A percentile compares a stretch with the other conserved stretches of the same genome.
Conservation (phyloP, 2,113 vertebrate species). For the Podarcis muralis region DNA sequence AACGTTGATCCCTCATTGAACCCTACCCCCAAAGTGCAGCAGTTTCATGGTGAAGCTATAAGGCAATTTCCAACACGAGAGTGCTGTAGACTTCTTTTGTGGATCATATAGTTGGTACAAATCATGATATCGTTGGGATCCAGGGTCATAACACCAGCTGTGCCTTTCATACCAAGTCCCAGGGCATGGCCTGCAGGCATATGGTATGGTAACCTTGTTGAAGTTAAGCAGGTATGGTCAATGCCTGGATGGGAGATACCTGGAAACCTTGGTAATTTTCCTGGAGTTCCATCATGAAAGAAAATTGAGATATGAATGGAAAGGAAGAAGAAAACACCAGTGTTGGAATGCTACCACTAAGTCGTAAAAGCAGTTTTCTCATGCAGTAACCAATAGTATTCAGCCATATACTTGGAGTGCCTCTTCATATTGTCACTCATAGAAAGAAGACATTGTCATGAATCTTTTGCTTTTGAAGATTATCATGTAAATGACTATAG, state of each 20-base stretch:
- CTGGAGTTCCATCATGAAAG: background rate
- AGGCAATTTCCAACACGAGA: background rate
- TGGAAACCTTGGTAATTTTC: background rate
- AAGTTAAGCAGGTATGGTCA: background rate
- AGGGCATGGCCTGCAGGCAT: background rate
- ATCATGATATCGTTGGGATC: background rate
- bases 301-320: background rate
- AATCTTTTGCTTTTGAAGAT: slow-evolving; percentile 69
- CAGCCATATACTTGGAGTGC: slow-evolving; percentile 38
- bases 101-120: background rate
- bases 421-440: slow-evolving; percentile 67
- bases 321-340: background rate
- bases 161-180: background rate
- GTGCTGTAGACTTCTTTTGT: background rate
- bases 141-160: background rate
- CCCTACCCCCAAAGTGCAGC: background rate
- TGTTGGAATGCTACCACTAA: background rate
- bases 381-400: background rate
- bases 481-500: slow-evolving; percentile 72
- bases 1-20: background rate
- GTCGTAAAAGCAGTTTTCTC: background rate
- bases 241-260: background rate
- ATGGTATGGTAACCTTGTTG: background rate
- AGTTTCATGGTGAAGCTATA: background rate
- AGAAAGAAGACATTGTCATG: slow-evolving; percentile 62